These are phyloP conservation scores for Parnassius mnemosyne DNA, from an alignment of 2,888 invertebrate genomes.

Conservation along the genomic window DNA sequence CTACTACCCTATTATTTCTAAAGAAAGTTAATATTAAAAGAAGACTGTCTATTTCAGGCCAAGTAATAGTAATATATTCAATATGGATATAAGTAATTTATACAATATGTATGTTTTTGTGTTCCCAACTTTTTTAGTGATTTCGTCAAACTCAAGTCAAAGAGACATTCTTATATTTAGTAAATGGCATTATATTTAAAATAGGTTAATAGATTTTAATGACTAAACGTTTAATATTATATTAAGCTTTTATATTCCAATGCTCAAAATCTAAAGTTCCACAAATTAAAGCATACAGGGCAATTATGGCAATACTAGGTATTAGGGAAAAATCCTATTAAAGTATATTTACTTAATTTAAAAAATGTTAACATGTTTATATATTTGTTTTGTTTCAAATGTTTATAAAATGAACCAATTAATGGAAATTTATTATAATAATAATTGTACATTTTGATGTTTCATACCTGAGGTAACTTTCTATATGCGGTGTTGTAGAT, in stretches of 20 bases:
- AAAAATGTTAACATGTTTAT: conserved; percentile 26
- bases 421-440: conserved; percentile 17
- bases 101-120: too few relatives aligned
- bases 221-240: conserved; percentile 1
- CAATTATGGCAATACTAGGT: conserved; percentile 26
- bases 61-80: too few relatives aligned
- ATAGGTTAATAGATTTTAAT: not conserved
- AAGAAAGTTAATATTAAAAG: too few relatives aligned
- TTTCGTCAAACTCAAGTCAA: too few relatives aligned
- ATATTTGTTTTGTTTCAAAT: conserved; percentile 61
- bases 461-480: too few relatives aligned
- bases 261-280: conserved; percentile 26
- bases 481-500: too few relatives aligned
- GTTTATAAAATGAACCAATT: conserved; percentile 45
- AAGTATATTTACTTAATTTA: conserved; percentile 34
- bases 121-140: too few relatives aligned
- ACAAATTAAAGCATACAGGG: conserved; percentile 26
- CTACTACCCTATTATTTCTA: too few relatives aligned
- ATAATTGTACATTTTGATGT: conserved; percentile 21
- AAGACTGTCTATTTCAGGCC: too few relatives aligned
- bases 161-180: too few relatives aligned
- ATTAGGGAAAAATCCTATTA: conserved; percentile 24
- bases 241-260: conserved; percentile 12
- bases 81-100: too few relatives aligned
- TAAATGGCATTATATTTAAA: too few relatives aligned